Base-by-base conservation (phyloP, 2,797 vertebrate genomes). In the Pseudochirops cupreus region DNA sequence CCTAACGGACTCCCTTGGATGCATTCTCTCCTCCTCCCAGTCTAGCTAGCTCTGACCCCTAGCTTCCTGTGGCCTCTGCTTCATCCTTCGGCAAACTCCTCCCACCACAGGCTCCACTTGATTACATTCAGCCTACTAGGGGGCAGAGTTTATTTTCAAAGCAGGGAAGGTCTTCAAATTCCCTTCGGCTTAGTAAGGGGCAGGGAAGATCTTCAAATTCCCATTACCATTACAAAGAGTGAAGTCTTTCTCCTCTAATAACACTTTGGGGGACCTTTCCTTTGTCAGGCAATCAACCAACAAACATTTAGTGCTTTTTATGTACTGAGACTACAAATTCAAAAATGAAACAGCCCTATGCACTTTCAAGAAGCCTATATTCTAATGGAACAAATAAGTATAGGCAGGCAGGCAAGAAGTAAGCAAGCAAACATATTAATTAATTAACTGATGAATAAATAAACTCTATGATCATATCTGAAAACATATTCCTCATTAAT, bases 221-320 rank as follows among this genome's bases (percentile, higher is more conserved):
- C 6, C 53, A 53, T 53, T 53, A 53, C 7, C 53, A 53, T 53
- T 53, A 53, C 53, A 10, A 46, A 82, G 74, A 39, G 6, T 46
- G 39, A 46, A 82, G 74, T 24, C 39, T 82, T 82, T n/a, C 39
- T 46, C 18, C 21, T 46, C 74, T 50, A 87, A 87, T 87, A 50
- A 87, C 39, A 87, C 9, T 87, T 46, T 82, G 39, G n/a, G 67
- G 67, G n/a, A 82, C n/a, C n/a, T 82, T 39, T 82, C 67, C 39
- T 82, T 50, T 87, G 74, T 10, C 74, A 87, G 74, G 46, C 10
- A 11, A 46, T 95, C 92, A 95, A 31, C 95, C n/a, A 57, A 87
- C 39, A 96, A 58, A 93, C 9, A 91, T 91, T 96, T 57, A 93
- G 24, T 89, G 57, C 91, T 39, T 74, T 56, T 29, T 91, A 50